These are phyloP conservation scores for Lutjanus erythropterus DNA, from an alignment of 2,113 vertebrate species.

Conservation along the genomic window DNA sequence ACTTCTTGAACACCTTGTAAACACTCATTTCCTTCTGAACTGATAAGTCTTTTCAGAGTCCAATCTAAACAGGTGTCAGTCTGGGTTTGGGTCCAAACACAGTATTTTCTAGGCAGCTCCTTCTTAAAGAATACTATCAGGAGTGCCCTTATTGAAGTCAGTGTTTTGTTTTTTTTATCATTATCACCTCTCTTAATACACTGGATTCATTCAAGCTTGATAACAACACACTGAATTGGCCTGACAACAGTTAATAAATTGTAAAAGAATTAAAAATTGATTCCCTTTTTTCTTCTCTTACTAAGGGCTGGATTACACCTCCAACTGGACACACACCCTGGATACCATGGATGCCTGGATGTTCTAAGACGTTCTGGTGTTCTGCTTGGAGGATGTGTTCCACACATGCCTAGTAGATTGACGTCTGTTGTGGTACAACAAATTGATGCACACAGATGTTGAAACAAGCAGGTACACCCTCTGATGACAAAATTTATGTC, in stretches of 20 bases:
- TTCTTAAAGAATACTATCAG: neutral
- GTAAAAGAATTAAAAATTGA: too few species aligned
- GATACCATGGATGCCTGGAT: too few species aligned
- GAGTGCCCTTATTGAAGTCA: neutral
- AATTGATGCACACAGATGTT: too few species aligned
- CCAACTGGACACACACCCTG: too few species aligned
- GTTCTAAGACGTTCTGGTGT: too few species aligned
- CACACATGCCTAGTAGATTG: too few species aligned
- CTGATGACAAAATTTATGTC: too few species aligned
- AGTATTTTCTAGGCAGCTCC: neutral
- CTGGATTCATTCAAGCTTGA: neutral
- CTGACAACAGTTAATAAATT: neutral
- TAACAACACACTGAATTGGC: neutral
- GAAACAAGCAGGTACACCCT: too few species aligned
- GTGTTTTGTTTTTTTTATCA: neutral
- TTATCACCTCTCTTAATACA: neutral
- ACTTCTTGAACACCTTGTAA: slow-evolving; percentile 21
- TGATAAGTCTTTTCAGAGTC: neutral
- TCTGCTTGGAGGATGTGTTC: too few species aligned
- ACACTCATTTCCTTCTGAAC: slow-evolving; percentile 7
- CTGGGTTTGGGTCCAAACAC: neutral
- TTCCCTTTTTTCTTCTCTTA: too few species aligned
- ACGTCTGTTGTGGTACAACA: too few species aligned
- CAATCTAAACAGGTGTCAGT: neutral
- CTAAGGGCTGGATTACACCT: too few species aligned